Base-by-base conservation (phyloP, 2,888 invertebrate species). In the Serrognathus titanus region DNA sequence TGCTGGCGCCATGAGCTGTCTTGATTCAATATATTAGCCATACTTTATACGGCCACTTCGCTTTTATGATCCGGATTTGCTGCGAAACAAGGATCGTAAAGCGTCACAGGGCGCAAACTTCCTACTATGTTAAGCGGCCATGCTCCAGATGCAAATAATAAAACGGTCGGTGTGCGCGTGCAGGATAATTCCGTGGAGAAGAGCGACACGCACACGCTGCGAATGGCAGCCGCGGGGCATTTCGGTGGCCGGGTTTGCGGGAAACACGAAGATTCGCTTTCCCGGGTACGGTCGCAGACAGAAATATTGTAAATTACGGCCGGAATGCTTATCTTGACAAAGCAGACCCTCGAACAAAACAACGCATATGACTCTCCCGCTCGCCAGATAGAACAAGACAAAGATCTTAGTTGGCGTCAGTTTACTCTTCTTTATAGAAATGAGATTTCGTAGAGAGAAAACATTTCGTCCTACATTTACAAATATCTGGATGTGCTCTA, bases 271-370 rank as follows among this genome's bases (percentile, higher is more conserved):
- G 53, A 58, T 61, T 61, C 61, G 59, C 57, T 61, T 59, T 43
- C 53, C 39, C 60, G 57, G 58, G 62, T 63, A 59, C 59, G 59
- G 52, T 60, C 52, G 50, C 51, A 58, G 55, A 59, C 57, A 50
- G 64, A 65, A 67, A 67, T 69, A 68, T 67, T 66, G 68, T 64
- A 68, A 67, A 69, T 71, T 68, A 66, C 67, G 24, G 24, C 64
- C 53, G 63, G 66, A 67, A 68, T 69, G 69, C 68, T 70, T 70
- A 71, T 71, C 70, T 71, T 68, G 66, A 69, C 69, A 69, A 70
- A 70, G 65, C 64, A 63, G 62, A 38, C 50, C 50, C 24, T 36
- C 35, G 24, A 31, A 31, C 24, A 31, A 31, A 31, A 31, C 24
- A 31, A 31, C 24, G 24, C 24, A 31, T 31, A 31, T 31, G 24